Evolutionary conservation across 2,797 vertebrate species (phyloP).

Genomic region (Pampus argenteus): DNA sequence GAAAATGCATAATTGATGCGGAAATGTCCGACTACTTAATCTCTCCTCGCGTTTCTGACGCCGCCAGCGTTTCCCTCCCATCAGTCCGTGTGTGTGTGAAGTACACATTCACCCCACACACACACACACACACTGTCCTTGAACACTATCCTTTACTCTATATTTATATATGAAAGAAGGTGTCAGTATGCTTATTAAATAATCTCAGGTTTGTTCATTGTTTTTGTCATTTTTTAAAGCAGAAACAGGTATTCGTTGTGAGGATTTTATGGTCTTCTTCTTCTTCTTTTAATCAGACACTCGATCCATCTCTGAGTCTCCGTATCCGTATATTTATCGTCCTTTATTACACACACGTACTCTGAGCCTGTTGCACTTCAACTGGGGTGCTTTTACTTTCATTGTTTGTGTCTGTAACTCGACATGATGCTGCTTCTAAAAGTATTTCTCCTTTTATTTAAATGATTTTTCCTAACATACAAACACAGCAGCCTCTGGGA

Average conservation of each 20-base stretch:
- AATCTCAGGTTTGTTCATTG: slow-evolving; percentile 30
- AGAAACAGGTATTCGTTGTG: no score
- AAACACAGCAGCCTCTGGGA: no score
- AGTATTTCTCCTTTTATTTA: no score
- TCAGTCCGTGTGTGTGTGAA: background rate
- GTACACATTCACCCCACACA: no score
- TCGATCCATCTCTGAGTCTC: no score
- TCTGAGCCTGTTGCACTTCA: background rate
- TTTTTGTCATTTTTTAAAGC: no score
- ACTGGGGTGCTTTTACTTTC: background rate
- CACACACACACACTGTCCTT: no score
- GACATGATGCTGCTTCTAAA: no score
- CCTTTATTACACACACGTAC: background rate
- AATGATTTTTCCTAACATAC: no score
- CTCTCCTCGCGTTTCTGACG: slow-evolving; percentile 16
- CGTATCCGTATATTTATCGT: no score
- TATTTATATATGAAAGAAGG: background rate
- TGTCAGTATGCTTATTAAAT: slow-evolving; percentile 2
- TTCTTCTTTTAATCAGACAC: no score
- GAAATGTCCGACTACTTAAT: slow-evolving; percentile 57
- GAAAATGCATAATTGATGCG: slow-evolving; percentile 74
- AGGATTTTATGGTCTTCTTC: no score
- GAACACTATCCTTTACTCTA: background rate
- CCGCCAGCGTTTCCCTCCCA: slow-evolving; percentile 1
- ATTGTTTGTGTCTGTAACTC: background rate